A percentile compares a stretch with the other conserved stretches of the same genome.
These are phyloP conservation scores for Leucoraja erinaceus DNA, from an alignment of 2,113 vertebrate genomes.

Conservation along the genomic window DNA sequence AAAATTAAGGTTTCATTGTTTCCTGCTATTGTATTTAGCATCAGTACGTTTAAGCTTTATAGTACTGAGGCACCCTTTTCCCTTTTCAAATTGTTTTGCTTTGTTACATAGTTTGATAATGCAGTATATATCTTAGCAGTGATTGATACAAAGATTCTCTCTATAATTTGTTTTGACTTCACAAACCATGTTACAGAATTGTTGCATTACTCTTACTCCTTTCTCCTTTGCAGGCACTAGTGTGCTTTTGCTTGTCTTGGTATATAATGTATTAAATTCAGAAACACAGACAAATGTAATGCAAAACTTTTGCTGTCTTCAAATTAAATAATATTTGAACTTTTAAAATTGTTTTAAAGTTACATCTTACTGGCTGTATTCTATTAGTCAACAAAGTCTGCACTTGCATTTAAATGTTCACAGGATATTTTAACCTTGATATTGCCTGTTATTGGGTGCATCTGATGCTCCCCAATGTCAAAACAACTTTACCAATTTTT, in stretches of 20 bases:
- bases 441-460: not conserved
- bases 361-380: not conserved
- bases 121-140: not conserved
- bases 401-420: not conserved
- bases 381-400: not conserved
- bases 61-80: not conserved
- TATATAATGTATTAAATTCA: not conserved
- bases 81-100: not conserved
- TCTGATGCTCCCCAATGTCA: not conserved
- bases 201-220: not conserved
- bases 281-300: not conserved
- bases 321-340: not conserved
- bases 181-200: not conserved
- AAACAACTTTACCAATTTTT: not conserved
- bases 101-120: not conserved
- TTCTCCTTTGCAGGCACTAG: not conserved
- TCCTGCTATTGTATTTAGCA: not conserved
- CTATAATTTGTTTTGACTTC: not conserved
- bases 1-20: constrained; percentile 1
- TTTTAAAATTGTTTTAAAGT: not conserved
- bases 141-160: not conserved
- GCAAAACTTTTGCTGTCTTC: constrained; percentile 3
- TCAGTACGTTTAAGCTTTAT: not conserved
- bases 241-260: not conserved
- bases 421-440: not conserved